Evolutionary conservation across 2,888 invertebrate genomes (phyloP).

Genomic region (Trimorus sp.): DNA sequence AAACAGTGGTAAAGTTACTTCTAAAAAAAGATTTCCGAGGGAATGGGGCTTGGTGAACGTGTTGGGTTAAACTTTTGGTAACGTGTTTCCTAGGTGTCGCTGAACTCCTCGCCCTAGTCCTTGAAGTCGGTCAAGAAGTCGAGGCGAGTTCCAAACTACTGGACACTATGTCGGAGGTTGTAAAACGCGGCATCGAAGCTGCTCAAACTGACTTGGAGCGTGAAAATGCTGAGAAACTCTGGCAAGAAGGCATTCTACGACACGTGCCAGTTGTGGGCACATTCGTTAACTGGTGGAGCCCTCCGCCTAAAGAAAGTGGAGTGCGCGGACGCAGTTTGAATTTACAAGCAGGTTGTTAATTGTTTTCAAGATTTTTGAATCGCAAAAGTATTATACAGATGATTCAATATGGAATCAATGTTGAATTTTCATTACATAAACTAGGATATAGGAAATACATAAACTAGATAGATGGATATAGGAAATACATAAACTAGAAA

Average conservation of each 20-base stretch:
- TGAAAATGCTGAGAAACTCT: slow-evolving; percentile 93
- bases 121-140: slow-evolving; percentile 93
- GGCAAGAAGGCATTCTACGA: slow-evolving; percentile 96
- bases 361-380: too few species aligned
- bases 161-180: slow-evolving; percentile 97
- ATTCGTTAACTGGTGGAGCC: slow-evolving; percentile 98
- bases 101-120: slow-evolving; percentile 92
- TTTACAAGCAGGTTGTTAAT: slow-evolving; percentile 83
- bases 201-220: slow-evolving; percentile 95
- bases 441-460: too few species aligned
- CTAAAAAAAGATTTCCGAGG: too few species aligned
- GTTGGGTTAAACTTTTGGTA: too few species aligned
- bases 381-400: too few species aligned
- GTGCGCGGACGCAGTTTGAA: slow-evolving; percentile 92
- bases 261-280: slow-evolving; percentile 97
- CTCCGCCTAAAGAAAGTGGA: slow-evolving; percentile 89
- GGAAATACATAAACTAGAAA: too few species aligned
- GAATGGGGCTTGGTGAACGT: too few species aligned
- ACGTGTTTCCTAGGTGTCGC: slow-evolving; percentile 86
- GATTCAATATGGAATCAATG: too few species aligned
- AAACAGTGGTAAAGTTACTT: too few species aligned
- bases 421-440: too few species aligned
- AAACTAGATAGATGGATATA: too few species aligned
- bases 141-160: slow-evolving; percentile 96
- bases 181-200: slow-evolving; percentile 95